Percentiles rank a stretch among this genome's conserved stretches.
phyloP scores from a whole-genome alignment of 92 coral and sea anemone genomes.

The Blastomussa wellsi region DNA sequence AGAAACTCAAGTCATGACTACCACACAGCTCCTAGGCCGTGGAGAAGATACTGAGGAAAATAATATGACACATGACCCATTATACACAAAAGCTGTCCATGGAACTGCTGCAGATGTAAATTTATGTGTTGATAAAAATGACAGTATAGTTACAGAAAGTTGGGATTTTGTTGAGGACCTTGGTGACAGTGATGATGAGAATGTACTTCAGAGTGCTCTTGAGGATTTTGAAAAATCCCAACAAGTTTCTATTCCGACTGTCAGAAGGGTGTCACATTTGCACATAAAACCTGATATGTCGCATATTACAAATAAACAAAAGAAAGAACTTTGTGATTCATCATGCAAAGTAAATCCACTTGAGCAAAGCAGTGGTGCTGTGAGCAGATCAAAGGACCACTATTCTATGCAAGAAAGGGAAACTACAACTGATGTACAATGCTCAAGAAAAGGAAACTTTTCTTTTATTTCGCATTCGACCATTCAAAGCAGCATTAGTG shows the following conservation, averaged over 20 bases:
- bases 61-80: background rate
- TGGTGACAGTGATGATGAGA: constrained; percentile 59
- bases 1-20: constrained; percentile 60
- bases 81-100: background rate
- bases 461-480: constrained; percentile 24
- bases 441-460: background rate
- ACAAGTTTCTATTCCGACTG: constrained; percentile 24
- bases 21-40: constrained; percentile 51
- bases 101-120: background rate
- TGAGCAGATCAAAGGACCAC: background rate
- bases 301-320: background rate
- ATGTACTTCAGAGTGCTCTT: constrained; percentile 62
- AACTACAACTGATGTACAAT: background rate
- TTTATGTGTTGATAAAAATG: constrained; percentile 3
- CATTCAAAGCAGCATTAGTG: background rate
- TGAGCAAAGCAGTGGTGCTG: background rate
- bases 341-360: background rate
- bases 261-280: constrained; percentile 32
- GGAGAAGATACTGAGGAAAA: constrained; percentile 18
- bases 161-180: constrained; percentile 76
- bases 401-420: background rate
- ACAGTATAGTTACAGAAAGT: constrained; percentile 59
- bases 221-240: constrained; percentile 62
- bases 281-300: constrained; percentile 14
- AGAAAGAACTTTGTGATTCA: background rate